A percentile compares a stretch with the other conserved stretches of the same genome.
Conservation (phyloP, 2,113 vertebrate species). For the Gallinago paraguaiae region DNA sequence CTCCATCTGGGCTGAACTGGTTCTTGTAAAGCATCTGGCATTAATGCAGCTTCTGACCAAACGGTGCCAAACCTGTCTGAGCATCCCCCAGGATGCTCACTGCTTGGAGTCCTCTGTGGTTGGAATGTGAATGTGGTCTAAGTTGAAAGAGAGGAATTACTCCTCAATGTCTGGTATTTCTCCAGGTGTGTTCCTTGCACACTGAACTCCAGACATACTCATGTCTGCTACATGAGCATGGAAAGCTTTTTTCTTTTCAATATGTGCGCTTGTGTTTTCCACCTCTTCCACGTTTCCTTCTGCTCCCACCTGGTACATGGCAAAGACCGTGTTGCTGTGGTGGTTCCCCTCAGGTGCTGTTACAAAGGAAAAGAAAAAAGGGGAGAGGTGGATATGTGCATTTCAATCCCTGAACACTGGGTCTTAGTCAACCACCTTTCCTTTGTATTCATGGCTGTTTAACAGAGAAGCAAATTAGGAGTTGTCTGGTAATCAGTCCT, state of each 20-base stretch:
- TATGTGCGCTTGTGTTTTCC: not conserved
- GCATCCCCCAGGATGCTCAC: not conserved
- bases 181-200: not conserved
- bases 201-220: not conserved
- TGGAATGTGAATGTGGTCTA: not conserved
- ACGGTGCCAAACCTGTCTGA: not conserved
- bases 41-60: not conserved
- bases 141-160: not conserved
- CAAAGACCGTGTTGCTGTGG: not conserved
- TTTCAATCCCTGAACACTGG: not conserved
- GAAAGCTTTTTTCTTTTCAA: not conserved
- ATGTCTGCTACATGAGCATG: not conserved
- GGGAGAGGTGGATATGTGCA: not conserved
- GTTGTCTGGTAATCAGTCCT: not conserved
- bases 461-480: not conserved
- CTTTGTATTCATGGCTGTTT: not conserved
- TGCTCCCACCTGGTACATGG: not conserved
- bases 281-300: not conserved
- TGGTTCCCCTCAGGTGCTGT: not conserved
- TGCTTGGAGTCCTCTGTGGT: accelerated
- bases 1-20: not conserved
- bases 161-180: not conserved
- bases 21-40: not conserved
- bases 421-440: not conserved
- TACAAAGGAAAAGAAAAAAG: not conserved